Percentiles rank a stretch among this genome's conserved stretches.
phyloP scores from a whole-genome alignment of 1,140 invertebrate species.

The Leptonema lineaticorne region DNA sequence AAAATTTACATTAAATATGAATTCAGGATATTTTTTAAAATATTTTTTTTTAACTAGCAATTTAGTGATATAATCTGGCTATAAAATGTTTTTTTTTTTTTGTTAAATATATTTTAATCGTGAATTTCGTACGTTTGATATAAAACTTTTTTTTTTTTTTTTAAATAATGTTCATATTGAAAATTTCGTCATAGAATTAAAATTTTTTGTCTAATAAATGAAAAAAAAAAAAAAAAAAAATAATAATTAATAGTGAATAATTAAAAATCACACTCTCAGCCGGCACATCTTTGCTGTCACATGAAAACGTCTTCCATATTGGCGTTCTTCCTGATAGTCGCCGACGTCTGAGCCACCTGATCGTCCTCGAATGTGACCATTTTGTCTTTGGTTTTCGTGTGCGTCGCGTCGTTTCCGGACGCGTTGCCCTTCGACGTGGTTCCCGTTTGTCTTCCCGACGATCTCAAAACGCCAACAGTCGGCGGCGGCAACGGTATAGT shows the following conservation, averaged over 20 bases:
- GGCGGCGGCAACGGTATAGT: conserved; percentile 56
- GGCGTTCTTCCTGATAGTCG: conserved; percentile 37
- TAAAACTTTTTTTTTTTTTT: not conserved
- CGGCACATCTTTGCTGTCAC: conserved; percentile 45
- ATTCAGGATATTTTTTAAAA: too few relatives aligned
- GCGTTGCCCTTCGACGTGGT: conserved; percentile 42
- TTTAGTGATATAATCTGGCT: conserved; percentile 5
- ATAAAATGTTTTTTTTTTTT: conserved; percentile 1
- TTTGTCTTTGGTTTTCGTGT: conserved; percentile 61
- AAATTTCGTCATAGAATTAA: too few relatives aligned
- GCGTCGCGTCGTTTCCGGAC: conserved; percentile 44
- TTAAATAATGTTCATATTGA: not conserved
- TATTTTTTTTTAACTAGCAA: not conserved
- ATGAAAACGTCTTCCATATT: conserved; percentile 53
- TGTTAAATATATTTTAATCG: too few relatives aligned
- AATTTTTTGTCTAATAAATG: not conserved
- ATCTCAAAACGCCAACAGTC: conserved; percentile 43
- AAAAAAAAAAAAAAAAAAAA: too few relatives aligned
- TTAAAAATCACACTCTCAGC: conserved; percentile 35
- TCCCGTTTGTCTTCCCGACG: conserved; percentile 41
- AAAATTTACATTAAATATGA: not conserved
- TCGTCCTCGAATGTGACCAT: conserved; percentile 84
- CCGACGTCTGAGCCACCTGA: conserved; percentile 49
- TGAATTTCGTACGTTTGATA: not conserved
- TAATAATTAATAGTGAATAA: not conserved